Conservation (phyloP, 2,113 vertebrate species). For the Piaya cayana region DNA sequence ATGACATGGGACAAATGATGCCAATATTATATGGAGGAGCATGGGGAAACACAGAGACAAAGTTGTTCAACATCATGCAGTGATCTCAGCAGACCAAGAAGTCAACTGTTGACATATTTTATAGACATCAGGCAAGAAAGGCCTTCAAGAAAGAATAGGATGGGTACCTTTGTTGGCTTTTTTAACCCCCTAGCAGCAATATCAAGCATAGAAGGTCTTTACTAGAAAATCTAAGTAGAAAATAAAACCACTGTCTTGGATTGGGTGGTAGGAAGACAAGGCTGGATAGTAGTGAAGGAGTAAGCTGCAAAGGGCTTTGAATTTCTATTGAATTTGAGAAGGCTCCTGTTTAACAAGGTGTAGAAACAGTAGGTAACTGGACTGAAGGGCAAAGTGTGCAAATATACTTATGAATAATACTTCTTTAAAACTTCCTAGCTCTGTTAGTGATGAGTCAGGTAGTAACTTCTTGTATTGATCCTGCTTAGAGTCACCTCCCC, state of each 20-base stretch:
- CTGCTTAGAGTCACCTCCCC: background rate
- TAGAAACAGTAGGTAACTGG: background rate
- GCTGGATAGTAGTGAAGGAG: background rate
- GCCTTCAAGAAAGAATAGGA: background rate
- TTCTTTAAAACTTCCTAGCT: background rate
- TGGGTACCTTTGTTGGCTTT: background rate
- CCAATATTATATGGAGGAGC: background rate
- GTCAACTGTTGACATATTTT: background rate
- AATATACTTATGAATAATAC: background rate
- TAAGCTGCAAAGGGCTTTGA: background rate
- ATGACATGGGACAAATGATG: background rate
- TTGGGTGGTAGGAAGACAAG: background rate
- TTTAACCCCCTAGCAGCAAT: background rate
- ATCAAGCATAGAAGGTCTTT: background rate
- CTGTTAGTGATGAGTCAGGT: background rate
- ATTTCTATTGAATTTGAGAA: background rate
- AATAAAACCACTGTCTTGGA: background rate
- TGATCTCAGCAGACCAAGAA: background rate
- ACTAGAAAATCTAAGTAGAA: background rate
- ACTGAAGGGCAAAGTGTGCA: background rate
- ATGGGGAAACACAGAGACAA: background rate
- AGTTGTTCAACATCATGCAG: background rate
- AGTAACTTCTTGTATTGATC: background rate
- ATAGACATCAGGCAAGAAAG: background rate
- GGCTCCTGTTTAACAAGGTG: background rate